A percentile compares a stretch with the other conserved stretches of the same genome.
phyloP scores from a whole-genome alignment of 2,888 invertebrate species.

The Lasioglossum morio region DNA sequence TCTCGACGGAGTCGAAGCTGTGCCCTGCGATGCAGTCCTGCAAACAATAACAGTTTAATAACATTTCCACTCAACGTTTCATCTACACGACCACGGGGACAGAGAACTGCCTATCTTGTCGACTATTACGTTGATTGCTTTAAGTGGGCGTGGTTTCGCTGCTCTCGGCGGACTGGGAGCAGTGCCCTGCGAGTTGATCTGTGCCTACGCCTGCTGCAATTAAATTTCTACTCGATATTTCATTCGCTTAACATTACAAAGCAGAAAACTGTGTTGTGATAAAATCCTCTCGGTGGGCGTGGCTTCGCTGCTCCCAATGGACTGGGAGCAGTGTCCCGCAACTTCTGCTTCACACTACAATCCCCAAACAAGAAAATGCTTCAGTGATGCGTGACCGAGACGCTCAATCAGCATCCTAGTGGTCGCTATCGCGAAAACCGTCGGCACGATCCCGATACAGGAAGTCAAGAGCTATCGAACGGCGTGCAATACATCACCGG shows the following conservation, averaged over 20 bases:
- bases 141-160: neutral
- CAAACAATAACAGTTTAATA: slow-evolving; percentile 2
- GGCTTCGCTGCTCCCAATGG: neutral
- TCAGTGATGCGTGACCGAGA: neutral
- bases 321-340: neutral
- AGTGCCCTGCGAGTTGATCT: neutral
- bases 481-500: neutral
- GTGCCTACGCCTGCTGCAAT: neutral
- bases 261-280: neutral
- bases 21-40: neutral
- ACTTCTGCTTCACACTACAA: no score
- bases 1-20: neutral
- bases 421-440: neutral
- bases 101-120: neutral
- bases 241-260: neutral
- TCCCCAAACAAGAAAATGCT: neutral
- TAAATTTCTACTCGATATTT: neutral
- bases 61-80: neutral
- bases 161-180: neutral
- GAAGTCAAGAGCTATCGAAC: slow-evolving; percentile 13
- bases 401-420: neutral
- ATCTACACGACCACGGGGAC: neutral
- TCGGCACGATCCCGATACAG: neutral
- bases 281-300: neutral
- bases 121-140: neutral